Evolutionary conservation across 64 coral and sea anemone species (phyloP).

Genomic region (Montipora capricornis): DNA sequence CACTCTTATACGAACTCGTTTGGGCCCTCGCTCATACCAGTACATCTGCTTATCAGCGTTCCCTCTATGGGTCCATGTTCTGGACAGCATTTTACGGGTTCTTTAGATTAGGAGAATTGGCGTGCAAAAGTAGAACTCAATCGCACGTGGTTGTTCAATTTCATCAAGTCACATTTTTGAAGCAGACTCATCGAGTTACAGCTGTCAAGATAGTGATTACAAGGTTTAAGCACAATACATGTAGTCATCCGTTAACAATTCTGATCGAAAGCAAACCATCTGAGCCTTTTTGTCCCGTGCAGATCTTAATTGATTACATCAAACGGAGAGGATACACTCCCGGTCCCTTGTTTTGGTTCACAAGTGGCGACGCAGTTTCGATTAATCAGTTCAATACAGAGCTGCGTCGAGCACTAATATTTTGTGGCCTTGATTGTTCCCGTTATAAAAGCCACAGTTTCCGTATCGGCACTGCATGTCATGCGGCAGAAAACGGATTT

Average conservation of each 20-base stretch:
- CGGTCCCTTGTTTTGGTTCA: neutral
- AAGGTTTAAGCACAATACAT: neutral
- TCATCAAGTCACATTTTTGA: neutral
- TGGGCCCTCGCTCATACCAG: neutral
- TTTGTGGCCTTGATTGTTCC: too few relatives aligned
- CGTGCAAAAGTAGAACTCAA: neutral
- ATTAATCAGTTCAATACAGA: neutral
- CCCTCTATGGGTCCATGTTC: conserved; percentile 2
- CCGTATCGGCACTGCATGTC: too few relatives aligned
- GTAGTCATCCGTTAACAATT: neutral
- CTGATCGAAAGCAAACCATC: neutral
- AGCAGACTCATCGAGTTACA: conserved; percentile 3
- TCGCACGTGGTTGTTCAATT: neutral
- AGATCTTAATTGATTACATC: conserved; percentile 10
- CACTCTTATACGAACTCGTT: conserved; percentile 8
- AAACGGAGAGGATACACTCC: neutral
- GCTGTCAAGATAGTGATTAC: conserved; percentile 29
- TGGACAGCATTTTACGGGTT: neutral
- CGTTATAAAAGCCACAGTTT: too few relatives aligned
- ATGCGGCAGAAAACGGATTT: too few relatives aligned
- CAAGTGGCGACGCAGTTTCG: neutral
- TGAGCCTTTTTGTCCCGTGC: conserved; percentile 24
- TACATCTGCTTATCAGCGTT: conserved; percentile 23
- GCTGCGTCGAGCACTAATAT: too few relatives aligned
- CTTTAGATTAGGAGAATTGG: neutral